Evolutionary conservation across 1,140 invertebrate species (phyloP), one percentile per base, ranked within the genome.

Genomic region (Drosophila grimshawi): DNA sequence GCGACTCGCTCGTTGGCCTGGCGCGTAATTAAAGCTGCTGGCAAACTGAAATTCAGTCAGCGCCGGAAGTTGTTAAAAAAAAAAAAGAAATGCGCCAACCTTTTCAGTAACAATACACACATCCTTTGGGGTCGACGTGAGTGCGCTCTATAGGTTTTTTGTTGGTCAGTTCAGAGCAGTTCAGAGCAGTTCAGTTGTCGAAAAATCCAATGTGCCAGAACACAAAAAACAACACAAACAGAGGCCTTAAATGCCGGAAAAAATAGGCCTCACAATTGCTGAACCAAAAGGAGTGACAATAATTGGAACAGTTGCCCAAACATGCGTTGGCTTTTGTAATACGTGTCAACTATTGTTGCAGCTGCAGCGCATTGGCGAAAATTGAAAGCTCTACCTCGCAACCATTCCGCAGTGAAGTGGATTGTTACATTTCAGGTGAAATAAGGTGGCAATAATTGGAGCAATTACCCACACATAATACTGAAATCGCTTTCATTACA

Each of bases 21-120:
- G 33, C 30, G 57, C 61, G 63, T 76, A 86, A 86, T 86, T 86
- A 86, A 86, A 86, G 64, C 75, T 69, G 45, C 35, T 49, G 11
- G 33, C 41, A 55, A 65, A 66, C 56, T 33, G 49, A 67, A 60
- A 61, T 45, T 57, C 56, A 71, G 59, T 46, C 57, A 41, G 62
- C 53, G 10, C 32, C 80, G 80, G 72, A 83, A 80, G 81, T 69
- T 80, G 48, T 60, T 82, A 52, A 64, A 72, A 19, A 68, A 66
- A 37, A 48, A 65, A 53, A 45, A 33, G 60, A 76, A 65, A 80
- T 71, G 51, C 61, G 68, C 53, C 51, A 55, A 51, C 77, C 78
- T 85, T 48, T 46, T 73, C 71, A 76, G 68, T 56, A 81, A 86
- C 76, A 86, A 79, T 80, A 82, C 60, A 82, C 55, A 61, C 70